phyloP scores from a whole-genome alignment of 2,888 invertebrate genomes.

The Catocala fraxini region DNA sequence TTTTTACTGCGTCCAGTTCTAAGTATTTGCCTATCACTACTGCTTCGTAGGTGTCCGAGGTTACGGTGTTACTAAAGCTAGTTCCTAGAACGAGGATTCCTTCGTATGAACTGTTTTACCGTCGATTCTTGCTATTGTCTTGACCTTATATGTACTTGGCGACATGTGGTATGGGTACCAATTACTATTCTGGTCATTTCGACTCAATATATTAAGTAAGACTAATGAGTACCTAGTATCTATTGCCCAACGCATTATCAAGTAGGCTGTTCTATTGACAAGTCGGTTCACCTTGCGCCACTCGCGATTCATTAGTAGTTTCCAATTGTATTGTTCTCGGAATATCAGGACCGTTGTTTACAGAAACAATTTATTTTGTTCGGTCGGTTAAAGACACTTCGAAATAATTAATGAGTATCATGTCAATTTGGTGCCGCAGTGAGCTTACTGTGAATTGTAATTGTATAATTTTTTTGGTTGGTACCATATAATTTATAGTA shows the following conservation, averaged over 20 bases:
- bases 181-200: conserved; percentile 34
- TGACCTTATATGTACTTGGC: conserved; percentile 11
- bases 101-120: neutral
- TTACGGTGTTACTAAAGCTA: conserved; percentile 18
- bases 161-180: conserved; percentile 1
- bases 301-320: conserved; percentile 77
- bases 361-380: conserved; percentile 68
- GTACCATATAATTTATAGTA: too few relatives aligned
- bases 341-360: conserved; percentile 75
- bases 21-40: conserved; percentile 35
- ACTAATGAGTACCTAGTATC: conserved; percentile 46
- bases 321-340: conserved; percentile 82
- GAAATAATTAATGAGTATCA: conserved; percentile 76
- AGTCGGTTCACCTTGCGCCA: conserved; percentile 63
- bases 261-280: conserved; percentile 40
- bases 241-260: conserved; percentile 46
- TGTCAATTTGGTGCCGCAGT: conserved; percentile 52
- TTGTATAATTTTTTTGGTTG: neutral
- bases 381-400: conserved; percentile 65
- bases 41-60: conserved; percentile 24
- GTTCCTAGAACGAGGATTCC: conserved; percentile 12
- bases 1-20: conserved; percentile 27
- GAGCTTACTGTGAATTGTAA: conserved; percentile 8
- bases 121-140: conserved; percentile 5
- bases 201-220: conserved; percentile 41